These are phyloP conservation scores for Tetraodon nigroviridis DNA, from an alignment of 2,113 vertebrate genomes.

Conservation along the genomic window DNA sequence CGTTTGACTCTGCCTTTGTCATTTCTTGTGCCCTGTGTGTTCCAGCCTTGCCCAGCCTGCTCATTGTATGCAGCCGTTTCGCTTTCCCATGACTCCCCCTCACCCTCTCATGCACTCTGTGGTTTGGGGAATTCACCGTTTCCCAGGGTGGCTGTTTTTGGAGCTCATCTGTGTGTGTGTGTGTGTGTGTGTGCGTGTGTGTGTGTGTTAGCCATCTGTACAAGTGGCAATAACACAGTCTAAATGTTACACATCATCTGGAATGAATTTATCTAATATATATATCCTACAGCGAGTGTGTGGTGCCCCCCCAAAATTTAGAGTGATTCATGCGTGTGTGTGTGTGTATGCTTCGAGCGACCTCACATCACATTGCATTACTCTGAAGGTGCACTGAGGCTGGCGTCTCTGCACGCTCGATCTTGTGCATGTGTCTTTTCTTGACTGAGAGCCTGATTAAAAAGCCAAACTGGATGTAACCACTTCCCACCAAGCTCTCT, in stretches of 20 bases:
- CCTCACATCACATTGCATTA: conserved; percentile 59
- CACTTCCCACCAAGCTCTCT: conserved; percentile 61
- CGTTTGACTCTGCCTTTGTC: conserved; percentile 51
- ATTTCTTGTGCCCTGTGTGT: conserved; percentile 34
- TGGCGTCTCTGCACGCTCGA: conserved; percentile 51
- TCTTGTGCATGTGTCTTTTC: conserved; percentile 47
- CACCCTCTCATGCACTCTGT: conserved; percentile 74
- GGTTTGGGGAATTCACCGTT: conserved; percentile 79
- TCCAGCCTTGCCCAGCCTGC: not conserved
- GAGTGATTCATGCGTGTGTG: conserved; percentile 48
- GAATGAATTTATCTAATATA: conserved; percentile 72
- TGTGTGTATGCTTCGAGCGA: conserved; percentile 33
- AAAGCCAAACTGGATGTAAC: conserved; percentile 55
- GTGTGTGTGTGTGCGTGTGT: conserved; percentile 35
- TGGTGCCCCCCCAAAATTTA: conserved; percentile 51
- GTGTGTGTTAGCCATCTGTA: conserved; percentile 48
- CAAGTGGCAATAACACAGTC: conserved; percentile 58
- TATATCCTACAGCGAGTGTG: conserved; percentile 52
- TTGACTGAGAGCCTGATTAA: conserved; percentile 44
- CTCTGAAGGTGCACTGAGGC: conserved; percentile 48
- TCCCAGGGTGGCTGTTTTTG: conserved; percentile 74
- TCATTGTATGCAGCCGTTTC: conserved; percentile 56
- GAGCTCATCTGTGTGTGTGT: conserved; percentile 61
- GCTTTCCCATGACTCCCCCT: conserved; percentile 73
- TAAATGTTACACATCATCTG: conserved; percentile 72